These are phyloP conservation scores for Agonopterix heracliana DNA, from an alignment of 2,888 invertebrate genomes.

Conservation along the genomic window DNA sequence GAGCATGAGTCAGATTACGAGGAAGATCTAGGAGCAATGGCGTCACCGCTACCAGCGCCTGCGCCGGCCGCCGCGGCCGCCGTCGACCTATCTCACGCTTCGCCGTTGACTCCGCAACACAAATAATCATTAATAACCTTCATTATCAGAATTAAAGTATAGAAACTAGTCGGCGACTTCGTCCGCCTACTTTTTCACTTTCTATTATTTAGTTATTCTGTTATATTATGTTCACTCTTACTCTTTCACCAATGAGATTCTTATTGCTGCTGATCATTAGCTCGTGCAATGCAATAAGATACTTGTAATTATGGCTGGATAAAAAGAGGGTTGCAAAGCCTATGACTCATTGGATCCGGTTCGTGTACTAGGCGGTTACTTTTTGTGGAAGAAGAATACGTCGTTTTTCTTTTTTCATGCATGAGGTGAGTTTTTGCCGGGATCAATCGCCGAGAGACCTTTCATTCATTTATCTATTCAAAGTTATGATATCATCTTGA, in stretches of 20 bases:
- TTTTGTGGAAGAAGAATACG: constrained; percentile 10
- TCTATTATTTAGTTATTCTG: constrained; percentile 32
- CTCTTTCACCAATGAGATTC: constrained; percentile 19
- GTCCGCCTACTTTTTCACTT: constrained; percentile 34
- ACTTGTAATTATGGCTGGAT: too few species aligned
- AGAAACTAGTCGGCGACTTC: constrained; percentile 16
- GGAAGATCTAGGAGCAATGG: constrained; percentile 65
- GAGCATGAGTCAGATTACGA: constrained; percentile 58
- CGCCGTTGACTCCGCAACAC: constrained; percentile 19
- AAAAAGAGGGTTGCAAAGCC: neutral
- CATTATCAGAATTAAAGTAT: constrained; percentile 18
- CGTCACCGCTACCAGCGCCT: constrained; percentile 45
- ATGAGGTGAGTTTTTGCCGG: constrained; percentile 8
- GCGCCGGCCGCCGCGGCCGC: constrained; percentile 17
- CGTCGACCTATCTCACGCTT: constrained; percentile 36
- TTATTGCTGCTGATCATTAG: neutral
- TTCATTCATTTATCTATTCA: constrained; percentile 8
- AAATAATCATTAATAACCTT: constrained; percentile 20
- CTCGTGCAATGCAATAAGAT: too few species aligned
- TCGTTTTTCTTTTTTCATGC: constrained; percentile 4
- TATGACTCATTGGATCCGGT: constrained; percentile 12
- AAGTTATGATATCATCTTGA: constrained; percentile 9
- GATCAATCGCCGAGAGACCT: constrained; percentile 6
- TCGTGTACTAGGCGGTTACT: constrained; percentile 8
- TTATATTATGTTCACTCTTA: constrained; percentile 28